phyloP scores from a whole-genome alignment of 2,888 invertebrate genomes.

The Eilema sororculum region DNA sequence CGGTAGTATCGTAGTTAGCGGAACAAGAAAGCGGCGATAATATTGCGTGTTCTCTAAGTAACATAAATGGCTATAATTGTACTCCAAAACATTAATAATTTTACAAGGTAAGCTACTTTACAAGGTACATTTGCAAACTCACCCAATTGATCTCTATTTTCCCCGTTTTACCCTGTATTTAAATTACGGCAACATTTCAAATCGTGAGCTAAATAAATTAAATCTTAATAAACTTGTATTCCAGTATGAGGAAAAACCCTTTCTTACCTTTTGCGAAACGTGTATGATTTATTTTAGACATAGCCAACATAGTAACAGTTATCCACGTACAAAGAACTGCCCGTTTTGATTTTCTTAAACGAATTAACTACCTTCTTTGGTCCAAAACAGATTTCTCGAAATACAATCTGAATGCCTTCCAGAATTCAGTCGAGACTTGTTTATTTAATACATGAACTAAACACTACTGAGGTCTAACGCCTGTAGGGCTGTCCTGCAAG shows the following conservation, averaged over 20 bases:
- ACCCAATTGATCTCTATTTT: too few relatives aligned
- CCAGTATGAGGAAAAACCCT: not conserved
- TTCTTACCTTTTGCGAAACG: not conserved
- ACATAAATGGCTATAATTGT: not conserved
- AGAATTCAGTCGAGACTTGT: not conserved
- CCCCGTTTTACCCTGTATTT: too few relatives aligned
- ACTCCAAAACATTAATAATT: not conserved
- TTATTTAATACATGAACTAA: conserved; percentile 6
- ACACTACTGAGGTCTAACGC: not conserved
- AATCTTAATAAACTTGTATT: not conserved
- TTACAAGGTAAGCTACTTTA: too few relatives aligned
- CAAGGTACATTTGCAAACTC: too few relatives aligned
- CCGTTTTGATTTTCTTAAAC: not conserved
- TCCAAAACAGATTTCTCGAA: not conserved
- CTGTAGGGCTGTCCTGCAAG: not conserved
- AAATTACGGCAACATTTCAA: too few relatives aligned
- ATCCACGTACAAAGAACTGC: not conserved
- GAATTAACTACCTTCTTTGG: not conserved
- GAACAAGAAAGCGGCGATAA: not conserved
- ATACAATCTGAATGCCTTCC: not conserved
- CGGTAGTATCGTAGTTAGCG: not conserved
- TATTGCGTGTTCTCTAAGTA: not conserved
- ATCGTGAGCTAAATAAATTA: not conserved
- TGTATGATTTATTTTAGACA: not conserved
- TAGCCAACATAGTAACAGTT: not conserved